Evolutionary conservation across 2,797 vertebrate genomes (phyloP).

Genomic region (Microcaecilia unicolor): DNA sequence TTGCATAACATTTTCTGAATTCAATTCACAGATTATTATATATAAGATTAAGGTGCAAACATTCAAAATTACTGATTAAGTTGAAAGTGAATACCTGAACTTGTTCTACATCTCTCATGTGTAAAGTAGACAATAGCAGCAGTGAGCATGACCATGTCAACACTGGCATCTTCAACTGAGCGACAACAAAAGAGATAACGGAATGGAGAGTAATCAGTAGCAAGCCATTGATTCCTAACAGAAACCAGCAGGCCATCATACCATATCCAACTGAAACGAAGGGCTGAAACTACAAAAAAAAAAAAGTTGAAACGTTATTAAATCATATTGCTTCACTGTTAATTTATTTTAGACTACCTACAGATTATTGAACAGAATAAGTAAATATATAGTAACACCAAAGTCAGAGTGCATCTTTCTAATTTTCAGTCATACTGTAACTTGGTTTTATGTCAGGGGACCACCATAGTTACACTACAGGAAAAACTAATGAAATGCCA

Average conservation of each 20-base stretch:
- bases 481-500: no score
- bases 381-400: neutral
- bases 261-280: slow-evolving; percentile 69
- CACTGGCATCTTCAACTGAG: slow-evolving; percentile 61
- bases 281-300: slow-evolving; percentile 50
- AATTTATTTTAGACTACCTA: neutral
- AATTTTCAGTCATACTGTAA: no score
- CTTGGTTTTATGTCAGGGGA: no score
- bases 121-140: slow-evolving; percentile 71
- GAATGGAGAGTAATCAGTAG: slow-evolving; percentile 69
- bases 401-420: no score
- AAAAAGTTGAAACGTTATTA: neutral
- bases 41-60: no score
- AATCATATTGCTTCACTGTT: no score
- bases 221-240: slow-evolving; percentile 72
- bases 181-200: slow-evolving; percentile 67
- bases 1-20: no score
- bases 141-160: slow-evolving; percentile 77
- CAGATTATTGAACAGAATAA: neutral
- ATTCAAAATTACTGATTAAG: no score
- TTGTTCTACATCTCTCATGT: slow-evolving; percentile 67
- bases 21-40: no score
- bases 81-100: slow-evolving; percentile 78
- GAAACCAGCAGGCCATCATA: slow-evolving; percentile 63
- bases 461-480: no score